Evolutionary conservation across 2,888 invertebrate genomes (phyloP), one percentile per base, ranked within the genome.

Genomic region (Lasioglossum leucozonium): DNA sequence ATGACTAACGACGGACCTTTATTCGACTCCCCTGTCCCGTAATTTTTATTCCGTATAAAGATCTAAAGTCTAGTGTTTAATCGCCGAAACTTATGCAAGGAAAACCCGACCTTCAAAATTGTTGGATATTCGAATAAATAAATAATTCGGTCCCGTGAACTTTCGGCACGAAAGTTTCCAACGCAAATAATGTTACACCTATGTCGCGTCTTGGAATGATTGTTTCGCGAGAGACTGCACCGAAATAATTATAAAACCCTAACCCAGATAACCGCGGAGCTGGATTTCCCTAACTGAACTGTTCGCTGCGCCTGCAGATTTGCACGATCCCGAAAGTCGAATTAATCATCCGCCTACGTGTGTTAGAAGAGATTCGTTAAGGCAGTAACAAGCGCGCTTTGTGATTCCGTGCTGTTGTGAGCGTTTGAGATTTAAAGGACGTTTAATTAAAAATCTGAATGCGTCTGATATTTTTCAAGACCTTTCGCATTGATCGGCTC

Each of bases 201-300:
- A 30, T 16, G 30, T 13, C 42, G 40, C 4, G 13, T 34, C 34
- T 11, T 22, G 22, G 18, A 42, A 6, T 8, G 22, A 58, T 11
- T 47, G n/a, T 47, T 40, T 47, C 22, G 18, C 26, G 47, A 79
- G 44, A 79, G 40, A 26, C 11, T 30, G 30, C 37, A 8, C 40
- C 18, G 51, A 65, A 75, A 77, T 84, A 81, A 81, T 81, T 81
- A 51, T 44, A 40, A 13, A n/a, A 65, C 34, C 65, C 40, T 73
- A 67, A 42, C 55, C 58, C 18, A 58, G 16, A 72, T 77, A 73
- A 47, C 51, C 75, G 72, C 4, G 58, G 44, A 51, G 18, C 40
- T 65, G 47, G 44, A 40, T 65, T 72, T 47, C 40, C 37, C 40
- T 30, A 55, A n/a, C 55, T 55, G 72, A 55, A 62, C 26, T 44